Evolutionary conservation across 2,113 vertebrate species (phyloP).

Genomic region (Colistium nudipinnis): DNA sequence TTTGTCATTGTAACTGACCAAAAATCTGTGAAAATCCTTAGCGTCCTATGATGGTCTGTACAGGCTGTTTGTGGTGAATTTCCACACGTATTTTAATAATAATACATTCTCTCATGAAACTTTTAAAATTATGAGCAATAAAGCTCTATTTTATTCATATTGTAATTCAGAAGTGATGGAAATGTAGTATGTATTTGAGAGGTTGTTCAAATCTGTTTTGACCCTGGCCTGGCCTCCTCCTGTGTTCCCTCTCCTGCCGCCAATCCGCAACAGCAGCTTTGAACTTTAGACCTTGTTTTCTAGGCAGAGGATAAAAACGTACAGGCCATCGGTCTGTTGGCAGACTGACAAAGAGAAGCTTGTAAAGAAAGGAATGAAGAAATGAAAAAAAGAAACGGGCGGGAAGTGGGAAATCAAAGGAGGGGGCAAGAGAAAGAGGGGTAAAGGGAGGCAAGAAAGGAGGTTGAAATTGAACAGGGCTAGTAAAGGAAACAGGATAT

Average conservation of each 20-base stretch:
- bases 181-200: constrained; percentile 12
- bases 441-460: not conserved
- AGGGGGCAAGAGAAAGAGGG: constrained; percentile 23
- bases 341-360: constrained; percentile 63
- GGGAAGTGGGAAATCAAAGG: constrained; percentile 56
- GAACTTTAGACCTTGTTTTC: constrained; percentile 83
- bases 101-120: not conserved
- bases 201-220: constrained; percentile 50
- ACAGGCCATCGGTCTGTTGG: constrained; percentile 63
- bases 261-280: constrained; percentile 71
- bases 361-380: constrained; percentile 75
- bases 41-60: not conserved
- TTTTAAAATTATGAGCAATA: not conserved
- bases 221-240: constrained; percentile 45
- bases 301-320: constrained; percentile 70
- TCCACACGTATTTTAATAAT: not conserved
- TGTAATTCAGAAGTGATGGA: constrained; percentile 13
- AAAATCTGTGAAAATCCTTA: not conserved
- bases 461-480: not conserved
- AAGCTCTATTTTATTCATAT: not conserved
- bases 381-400: constrained; percentile 43
- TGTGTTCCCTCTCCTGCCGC: constrained; percentile 36
- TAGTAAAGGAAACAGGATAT: not conserved
- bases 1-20: not conserved
- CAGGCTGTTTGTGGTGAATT: not conserved